phyloP scores from a whole-genome alignment of 2,797 vertebrate species.

The Rhincodon typus region DNA sequence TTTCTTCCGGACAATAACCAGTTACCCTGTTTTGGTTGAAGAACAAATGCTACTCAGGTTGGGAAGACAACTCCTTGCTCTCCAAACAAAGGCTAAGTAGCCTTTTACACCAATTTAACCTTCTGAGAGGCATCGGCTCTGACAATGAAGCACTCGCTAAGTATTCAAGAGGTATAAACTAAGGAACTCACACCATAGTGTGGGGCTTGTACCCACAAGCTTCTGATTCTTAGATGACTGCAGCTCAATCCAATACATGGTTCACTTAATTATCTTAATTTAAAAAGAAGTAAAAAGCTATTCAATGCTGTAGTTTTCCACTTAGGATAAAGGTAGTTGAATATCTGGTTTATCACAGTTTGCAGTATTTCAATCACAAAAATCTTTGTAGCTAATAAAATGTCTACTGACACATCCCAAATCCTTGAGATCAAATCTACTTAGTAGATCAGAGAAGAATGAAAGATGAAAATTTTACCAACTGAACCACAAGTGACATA shows the following conservation, averaged over 20 bases:
- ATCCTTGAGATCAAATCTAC: not conserved
- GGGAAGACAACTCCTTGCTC: not conserved
- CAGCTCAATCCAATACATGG: not conserved
- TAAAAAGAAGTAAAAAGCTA: not conserved
- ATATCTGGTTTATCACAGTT: not conserved
- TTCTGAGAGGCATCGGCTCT: not conserved
- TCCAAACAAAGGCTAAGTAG: not conserved
- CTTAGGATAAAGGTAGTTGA: not conserved
- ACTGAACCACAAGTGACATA: not conserved
- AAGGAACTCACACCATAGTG: not conserved
- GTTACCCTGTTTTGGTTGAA: not conserved
- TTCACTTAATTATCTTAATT: not conserved
- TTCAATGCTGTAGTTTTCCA: not conserved
- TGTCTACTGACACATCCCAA: not conserved
- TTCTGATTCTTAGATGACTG: not conserved
- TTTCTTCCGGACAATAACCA: no score
- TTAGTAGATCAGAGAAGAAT: not conserved
- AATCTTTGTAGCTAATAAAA: not conserved
- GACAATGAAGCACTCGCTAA: not conserved
- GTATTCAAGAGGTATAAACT: not conserved
- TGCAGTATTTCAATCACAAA: not conserved
- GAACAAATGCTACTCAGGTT: no score
- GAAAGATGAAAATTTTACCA: not conserved
- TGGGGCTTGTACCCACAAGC: not conserved
- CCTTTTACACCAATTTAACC: not conserved